Conservation (phyloP, 2,888 invertebrate genomes). For the Herminia tarsipennalis region DNA sequence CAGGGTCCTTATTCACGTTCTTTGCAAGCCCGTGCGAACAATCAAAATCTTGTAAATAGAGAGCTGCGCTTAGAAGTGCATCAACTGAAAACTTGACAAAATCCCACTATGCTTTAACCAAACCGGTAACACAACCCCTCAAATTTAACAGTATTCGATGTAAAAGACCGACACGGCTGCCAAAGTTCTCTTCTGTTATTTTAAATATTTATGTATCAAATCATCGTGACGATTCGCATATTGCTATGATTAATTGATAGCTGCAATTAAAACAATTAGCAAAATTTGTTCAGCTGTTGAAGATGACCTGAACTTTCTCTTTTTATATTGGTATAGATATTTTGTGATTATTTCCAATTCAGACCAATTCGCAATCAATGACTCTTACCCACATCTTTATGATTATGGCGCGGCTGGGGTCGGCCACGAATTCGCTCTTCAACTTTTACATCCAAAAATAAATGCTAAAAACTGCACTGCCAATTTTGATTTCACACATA, state of each 20-base stretch:
- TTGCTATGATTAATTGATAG: slow-evolving; percentile 3
- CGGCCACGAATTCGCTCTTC: slow-evolving; percentile 14
- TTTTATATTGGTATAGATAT: slow-evolving; percentile 19
- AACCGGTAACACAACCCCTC: too few relatives aligned
- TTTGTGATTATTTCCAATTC: slow-evolving; percentile 25
- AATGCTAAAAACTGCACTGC: not conserved
- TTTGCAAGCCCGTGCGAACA: too few relatives aligned
- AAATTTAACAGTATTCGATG: too few relatives aligned
- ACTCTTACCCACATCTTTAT: slow-evolving; percentile 22
- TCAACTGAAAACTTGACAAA: too few relatives aligned
- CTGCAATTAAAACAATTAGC: slow-evolving; percentile 4
- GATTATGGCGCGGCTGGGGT: slow-evolving; percentile 12
- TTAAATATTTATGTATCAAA: not conserved
- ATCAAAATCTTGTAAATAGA: too few relatives aligned
- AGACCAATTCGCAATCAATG: slow-evolving; percentile 25
- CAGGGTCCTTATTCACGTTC: too few relatives aligned
- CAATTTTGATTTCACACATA: not conserved
- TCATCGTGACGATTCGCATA: slow-evolving; percentile 2
- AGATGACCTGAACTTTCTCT: slow-evolving; percentile 22
- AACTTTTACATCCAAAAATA: not conserved
- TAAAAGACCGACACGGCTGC: too few relatives aligned
- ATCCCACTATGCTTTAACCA: too few relatives aligned
- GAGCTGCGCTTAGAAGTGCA: too few relatives aligned
- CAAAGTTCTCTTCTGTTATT: too few relatives aligned
- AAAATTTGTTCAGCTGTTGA: slow-evolving; percentile 13